phyloP scores from a whole-genome alignment of 1,140 invertebrate species.

The Drosophila lini region DNA sequence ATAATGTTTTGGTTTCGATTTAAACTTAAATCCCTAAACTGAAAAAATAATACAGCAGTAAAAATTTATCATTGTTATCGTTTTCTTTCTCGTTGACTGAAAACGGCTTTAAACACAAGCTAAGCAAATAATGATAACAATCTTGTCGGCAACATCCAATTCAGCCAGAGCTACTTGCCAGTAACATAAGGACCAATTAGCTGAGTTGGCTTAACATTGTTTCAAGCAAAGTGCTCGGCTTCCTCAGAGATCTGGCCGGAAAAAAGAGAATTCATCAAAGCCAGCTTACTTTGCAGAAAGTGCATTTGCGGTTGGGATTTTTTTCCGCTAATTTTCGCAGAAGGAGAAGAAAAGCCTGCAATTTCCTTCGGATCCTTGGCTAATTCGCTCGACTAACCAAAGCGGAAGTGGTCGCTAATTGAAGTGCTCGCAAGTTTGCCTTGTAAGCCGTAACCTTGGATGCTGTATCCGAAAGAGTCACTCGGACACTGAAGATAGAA shows the following conservation, averaged over 20 bases:
- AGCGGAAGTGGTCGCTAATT: conserved; percentile 45
- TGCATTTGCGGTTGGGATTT: conserved; percentile 38
- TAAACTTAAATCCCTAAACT: background rate
- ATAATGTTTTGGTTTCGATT: no score
- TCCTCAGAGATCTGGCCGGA: conserved; percentile 12
- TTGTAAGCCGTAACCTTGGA: conserved; percentile 16
- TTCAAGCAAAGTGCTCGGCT: conserved; percentile 29
- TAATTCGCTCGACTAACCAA: conserved; percentile 18
- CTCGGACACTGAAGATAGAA: conserved; percentile 1
- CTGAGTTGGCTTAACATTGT: conserved; percentile 47
- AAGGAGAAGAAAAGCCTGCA: conserved; percentile 29
- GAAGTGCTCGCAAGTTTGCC: conserved; percentile 20
- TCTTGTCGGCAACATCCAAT: conserved; percentile 36
- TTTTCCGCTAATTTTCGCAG: conserved; percentile 24
- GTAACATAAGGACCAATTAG: conserved; percentile 71
- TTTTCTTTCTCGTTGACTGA: background rate
- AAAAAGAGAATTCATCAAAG: conserved; percentile 22
- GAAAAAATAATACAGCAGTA: background rate
- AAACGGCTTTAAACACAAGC: conserved; percentile 28
- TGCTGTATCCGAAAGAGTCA: background rate
- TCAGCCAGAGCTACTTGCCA: conserved; percentile 44
- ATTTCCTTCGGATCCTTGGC: conserved; percentile 23
- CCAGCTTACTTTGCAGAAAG: conserved; percentile 22
- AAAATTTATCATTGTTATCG: no score
- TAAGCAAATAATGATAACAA: conserved; percentile 37